Percentiles rank a stretch among this genome's conserved stretches.
phyloP scores from a whole-genome alignment of 1,140 invertebrate species.

The Brachionus asplanchnoidis region DNA sequence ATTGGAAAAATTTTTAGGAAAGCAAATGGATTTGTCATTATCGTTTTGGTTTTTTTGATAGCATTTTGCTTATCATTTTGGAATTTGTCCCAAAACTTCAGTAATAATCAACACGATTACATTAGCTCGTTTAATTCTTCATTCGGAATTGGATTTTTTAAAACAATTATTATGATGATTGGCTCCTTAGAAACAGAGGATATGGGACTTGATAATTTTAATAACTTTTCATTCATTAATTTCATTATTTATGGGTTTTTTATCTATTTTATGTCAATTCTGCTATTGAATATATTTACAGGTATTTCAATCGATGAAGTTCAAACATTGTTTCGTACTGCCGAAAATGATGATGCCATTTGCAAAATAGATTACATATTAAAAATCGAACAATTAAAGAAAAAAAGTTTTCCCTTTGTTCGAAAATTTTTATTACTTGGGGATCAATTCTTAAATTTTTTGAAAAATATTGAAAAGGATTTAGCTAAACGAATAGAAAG shows the following conservation, averaged over 20 bases:
- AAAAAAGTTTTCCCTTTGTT: too few species aligned
- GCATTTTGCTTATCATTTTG: not conserved
- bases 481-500: too few species aligned
- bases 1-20: not conserved
- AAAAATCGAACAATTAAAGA: too few species aligned
- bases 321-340: too few species aligned
- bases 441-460: too few species aligned
- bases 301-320: not conserved
- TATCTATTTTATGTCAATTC: not conserved
- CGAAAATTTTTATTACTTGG: too few species aligned
- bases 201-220: not conserved
- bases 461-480: too few species aligned
- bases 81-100: not conserved
- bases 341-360: too few species aligned
- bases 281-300: not conserved
- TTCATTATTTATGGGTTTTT: not conserved
- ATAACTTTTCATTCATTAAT: not conserved
- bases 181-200: not conserved
- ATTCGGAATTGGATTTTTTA: not conserved
- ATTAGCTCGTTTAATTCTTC: not conserved
- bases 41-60: not conserved
- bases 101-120: not conserved
- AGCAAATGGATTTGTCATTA: not conserved
- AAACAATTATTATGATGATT: not conserved
- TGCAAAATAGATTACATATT: too few species aligned